Percentiles rank a stretch among this genome's conserved stretches.
Conservation (phyloP, 2,888 invertebrate species). For the Andrena trimmerana region DNA sequence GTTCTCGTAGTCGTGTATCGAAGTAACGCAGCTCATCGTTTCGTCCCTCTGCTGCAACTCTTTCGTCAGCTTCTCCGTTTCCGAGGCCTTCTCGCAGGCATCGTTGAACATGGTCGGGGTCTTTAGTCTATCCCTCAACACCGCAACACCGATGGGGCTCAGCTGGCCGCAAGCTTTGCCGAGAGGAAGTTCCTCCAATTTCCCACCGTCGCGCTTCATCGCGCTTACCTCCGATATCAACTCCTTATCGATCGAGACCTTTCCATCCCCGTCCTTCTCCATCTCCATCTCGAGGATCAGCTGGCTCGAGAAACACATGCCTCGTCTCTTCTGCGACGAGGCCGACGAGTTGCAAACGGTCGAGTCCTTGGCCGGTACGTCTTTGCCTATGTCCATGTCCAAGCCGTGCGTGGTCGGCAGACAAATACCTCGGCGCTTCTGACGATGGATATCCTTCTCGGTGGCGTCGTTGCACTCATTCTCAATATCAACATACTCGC, state of each 20-base stretch:
- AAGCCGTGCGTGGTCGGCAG: constrained; percentile 86
- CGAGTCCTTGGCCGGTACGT: constrained; percentile 7
- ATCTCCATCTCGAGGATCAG: constrained; percentile 80
- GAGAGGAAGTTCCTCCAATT: constrained; percentile 26
- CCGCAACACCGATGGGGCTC: constrained; percentile 67
- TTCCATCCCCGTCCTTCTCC: constrained; percentile 61
- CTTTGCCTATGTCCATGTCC: constrained; percentile 70
- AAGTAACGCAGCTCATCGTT: constrained; percentile 86
- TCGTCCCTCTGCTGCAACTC: constrained; percentile 74
- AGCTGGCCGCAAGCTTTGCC: constrained; percentile 38
- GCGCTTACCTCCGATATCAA: constrained; percentile 26
- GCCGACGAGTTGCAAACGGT: constrained; percentile 66
- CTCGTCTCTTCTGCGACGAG: constrained; percentile 86
- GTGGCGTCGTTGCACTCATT: constrained; percentile 49
- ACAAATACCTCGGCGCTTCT: constrained; percentile 84
- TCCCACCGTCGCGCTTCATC: constrained; percentile 33
- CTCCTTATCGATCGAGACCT: constrained; percentile 32
- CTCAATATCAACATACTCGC: constrained; percentile 35
- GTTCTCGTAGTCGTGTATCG: constrained; percentile 89
- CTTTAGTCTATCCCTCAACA: constrained; percentile 66
- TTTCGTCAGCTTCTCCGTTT: constrained; percentile 60
- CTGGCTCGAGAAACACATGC: constrained; percentile 87
- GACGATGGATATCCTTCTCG: constrained; percentile 68
- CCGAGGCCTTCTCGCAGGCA: constrained; percentile 42
- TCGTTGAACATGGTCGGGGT: constrained; percentile 63